Percentiles rank a stretch among this genome's conserved stretches.
These are phyloP conservation scores for Catharus bicknelli DNA, from an alignment of 2,113 vertebrate species.

Conservation along the genomic window DNA sequence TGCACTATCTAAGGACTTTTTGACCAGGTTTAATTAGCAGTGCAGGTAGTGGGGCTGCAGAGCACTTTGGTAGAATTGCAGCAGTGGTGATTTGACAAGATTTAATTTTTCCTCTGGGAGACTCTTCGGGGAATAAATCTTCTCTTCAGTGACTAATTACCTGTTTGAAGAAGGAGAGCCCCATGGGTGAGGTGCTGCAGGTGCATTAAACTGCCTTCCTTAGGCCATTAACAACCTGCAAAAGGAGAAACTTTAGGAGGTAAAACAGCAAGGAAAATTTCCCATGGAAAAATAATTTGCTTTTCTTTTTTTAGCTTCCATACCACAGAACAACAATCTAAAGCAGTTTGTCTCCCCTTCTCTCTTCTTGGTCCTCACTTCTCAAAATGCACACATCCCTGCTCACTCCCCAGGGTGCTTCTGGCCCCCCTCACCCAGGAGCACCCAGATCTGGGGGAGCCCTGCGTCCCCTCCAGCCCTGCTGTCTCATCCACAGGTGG, in stretches of 20 bases:
- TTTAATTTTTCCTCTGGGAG: neutral
- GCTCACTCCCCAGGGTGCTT: neutral
- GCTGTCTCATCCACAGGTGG: neutral
- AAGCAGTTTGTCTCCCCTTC: neutral
- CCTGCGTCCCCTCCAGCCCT: neutral
- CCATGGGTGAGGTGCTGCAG: neutral
- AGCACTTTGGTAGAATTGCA: neutral
- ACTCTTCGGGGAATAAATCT: neutral
- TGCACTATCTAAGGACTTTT: neutral
- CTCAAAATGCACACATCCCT: neutral
- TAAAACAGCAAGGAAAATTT: neutral
- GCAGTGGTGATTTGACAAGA: neutral
- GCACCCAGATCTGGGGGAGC: accelerated
- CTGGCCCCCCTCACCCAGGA: neutral
- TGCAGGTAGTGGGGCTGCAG: neutral
- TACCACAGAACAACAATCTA: neutral
- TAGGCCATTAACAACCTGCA: neutral
- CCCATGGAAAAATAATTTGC: neutral
- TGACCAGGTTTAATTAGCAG: slow-evolving; percentile 16
- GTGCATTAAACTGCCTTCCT: neutral
- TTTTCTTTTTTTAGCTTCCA: neutral
- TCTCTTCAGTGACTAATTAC: neutral
- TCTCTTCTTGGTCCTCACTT: neutral
- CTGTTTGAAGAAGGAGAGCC: neutral
- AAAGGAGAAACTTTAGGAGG: neutral